Evolutionary conservation across 2,113 vertebrate genomes (phyloP).

Genomic region (Barbus barbus): DNA sequence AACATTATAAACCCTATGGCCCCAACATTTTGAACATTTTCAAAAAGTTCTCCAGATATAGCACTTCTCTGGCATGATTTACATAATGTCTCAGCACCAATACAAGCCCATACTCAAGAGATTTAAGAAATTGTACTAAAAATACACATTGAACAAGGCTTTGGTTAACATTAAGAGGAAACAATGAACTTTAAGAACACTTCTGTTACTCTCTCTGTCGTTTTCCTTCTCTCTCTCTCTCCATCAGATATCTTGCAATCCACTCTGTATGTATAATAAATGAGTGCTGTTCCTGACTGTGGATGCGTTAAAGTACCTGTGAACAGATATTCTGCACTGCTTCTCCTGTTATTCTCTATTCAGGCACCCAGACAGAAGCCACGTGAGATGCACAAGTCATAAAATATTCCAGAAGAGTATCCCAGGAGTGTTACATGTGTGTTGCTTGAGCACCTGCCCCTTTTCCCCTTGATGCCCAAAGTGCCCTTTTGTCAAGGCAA

Average conservation of each 20-base stretch:
- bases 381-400: not conserved
- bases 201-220: not conserved
- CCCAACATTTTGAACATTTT: not conserved
- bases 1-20: no score
- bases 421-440: not conserved
- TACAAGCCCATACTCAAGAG: not conserved
- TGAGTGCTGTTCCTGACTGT: not conserved
- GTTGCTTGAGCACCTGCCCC: no score
- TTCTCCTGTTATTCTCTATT: not conserved
- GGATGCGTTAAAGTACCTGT: constrained; percentile 6
- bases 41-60: not conserved
- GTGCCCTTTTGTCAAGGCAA: no score
- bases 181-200: not conserved
- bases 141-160: not conserved
- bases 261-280: constrained; percentile 22
- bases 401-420: not conserved
- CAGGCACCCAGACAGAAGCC: not conserved
- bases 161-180: not conserved
- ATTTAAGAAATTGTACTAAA: not conserved
- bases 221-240: not conserved
- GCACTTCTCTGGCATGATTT: not conserved
- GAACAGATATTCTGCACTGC: constrained; percentile 5
- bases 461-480: no score
- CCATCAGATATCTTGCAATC: constrained; percentile 4
- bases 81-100: not conserved